These are phyloP conservation scores for Galleria mellonella DNA, from an alignment of 1,140 invertebrate species.

Conservation along the genomic window DNA sequence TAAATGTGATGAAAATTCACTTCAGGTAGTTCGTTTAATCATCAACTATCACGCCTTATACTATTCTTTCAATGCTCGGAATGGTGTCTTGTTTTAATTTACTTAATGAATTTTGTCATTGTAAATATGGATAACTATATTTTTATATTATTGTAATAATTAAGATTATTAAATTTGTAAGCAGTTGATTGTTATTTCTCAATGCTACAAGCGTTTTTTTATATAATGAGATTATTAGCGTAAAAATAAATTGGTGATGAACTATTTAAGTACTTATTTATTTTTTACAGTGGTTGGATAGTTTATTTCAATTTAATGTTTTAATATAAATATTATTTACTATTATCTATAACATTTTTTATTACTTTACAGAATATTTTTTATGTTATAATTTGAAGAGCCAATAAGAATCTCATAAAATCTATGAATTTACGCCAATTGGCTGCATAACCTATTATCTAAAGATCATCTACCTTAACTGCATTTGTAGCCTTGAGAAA, in stretches of 20 bases:
- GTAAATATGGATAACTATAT: constrained; percentile 69
- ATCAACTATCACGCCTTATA: constrained; percentile 24
- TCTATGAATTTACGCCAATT: no score
- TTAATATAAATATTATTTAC: constrained; percentile 2
- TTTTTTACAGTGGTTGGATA: neutral
- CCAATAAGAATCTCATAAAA: no score
- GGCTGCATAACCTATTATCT: no score
- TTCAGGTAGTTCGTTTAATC: no score
- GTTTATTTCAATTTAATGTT: neutral
- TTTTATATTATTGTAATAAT: constrained; percentile 65
- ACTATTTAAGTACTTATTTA: constrained; percentile 6
- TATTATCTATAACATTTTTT: neutral
- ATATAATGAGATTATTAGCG: constrained; percentile 21
- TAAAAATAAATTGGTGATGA: constrained; percentile 14
- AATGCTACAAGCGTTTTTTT: constrained; percentile 33
- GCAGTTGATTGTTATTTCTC: constrained; percentile 46
- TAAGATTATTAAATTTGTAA: constrained; percentile 51
- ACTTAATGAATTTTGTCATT: constrained; percentile 48
- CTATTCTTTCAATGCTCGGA: constrained; percentile 15
- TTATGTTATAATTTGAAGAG: no score
- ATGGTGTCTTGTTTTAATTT: constrained; percentile 22
- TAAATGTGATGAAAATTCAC: no score
- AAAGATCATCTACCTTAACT: no score
- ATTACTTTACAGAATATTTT: no score
- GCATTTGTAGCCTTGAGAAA: constrained; percentile 52